phyloP scores from a whole-genome alignment of 2,113 vertebrate genomes.

The Xiphophorus maculatus region DNA sequence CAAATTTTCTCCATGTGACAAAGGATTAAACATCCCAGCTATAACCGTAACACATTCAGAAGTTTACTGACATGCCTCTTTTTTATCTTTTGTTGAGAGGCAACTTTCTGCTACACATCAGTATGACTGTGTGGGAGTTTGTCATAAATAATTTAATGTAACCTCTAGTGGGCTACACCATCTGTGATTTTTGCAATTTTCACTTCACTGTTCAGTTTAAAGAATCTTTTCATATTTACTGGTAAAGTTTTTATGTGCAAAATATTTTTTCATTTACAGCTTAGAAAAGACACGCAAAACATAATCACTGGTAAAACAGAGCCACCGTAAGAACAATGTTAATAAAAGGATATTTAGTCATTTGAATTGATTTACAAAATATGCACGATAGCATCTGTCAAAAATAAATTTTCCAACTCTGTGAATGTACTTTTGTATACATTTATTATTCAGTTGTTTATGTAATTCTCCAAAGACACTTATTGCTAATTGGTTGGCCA shows the following conservation, averaged over 20 bases:
- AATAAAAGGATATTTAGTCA: too few species aligned
- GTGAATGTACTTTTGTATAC: background rate
- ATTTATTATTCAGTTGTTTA: background rate
- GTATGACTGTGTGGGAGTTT: background rate
- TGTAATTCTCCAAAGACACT: too few species aligned
- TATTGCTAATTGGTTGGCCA: too few species aligned
- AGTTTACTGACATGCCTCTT: background rate
- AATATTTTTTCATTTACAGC: background rate
- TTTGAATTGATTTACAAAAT: too few species aligned
- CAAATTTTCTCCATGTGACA: too few species aligned
- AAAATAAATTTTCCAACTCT: background rate
- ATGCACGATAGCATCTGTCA: too few species aligned
- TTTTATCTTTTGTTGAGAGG: background rate
- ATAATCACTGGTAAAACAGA: background rate
- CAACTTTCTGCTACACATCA: background rate
- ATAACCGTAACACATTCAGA: too few species aligned
- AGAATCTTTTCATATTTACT: background rate
- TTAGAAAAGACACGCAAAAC: background rate
- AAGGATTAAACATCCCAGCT: too few species aligned
- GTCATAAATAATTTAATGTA: conserved; percentile 11
- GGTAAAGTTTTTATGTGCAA: background rate
- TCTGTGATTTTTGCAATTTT: conserved; percentile 1
- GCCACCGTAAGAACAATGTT: background rate
- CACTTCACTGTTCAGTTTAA: background rate
- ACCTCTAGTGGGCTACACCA: background rate